These are phyloP conservation scores for Phalanger gymnotis DNA, from an alignment of 2,797 vertebrate genomes.

Conservation along the genomic window DNA sequence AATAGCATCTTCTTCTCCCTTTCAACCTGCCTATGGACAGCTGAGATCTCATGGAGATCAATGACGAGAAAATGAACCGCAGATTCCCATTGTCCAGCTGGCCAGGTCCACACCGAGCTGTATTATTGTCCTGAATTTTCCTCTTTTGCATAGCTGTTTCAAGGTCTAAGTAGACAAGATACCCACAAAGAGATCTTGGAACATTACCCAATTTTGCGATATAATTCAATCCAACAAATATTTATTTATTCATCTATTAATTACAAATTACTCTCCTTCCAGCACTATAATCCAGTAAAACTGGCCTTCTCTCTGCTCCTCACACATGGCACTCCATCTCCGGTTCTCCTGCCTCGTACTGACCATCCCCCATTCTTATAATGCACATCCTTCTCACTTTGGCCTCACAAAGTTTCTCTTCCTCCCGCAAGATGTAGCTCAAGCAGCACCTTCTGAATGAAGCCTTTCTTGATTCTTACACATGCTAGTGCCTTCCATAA, in stretches of 20 bases:
- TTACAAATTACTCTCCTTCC: background rate
- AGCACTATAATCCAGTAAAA: background rate
- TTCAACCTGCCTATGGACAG: background rate
- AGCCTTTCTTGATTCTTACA: background rate
- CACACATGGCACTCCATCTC: background rate
- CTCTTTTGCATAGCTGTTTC: background rate
- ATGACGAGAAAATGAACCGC: background rate
- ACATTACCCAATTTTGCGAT: background rate
- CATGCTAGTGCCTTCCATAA: background rate
- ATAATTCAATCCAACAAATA: background rate
- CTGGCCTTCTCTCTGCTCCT: background rate
- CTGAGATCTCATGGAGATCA: background rate
- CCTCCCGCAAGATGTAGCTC: background rate
- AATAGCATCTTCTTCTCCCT: fast-evolving
- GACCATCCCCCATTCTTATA: background rate
- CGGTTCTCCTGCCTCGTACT: background rate
- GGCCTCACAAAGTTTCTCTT: background rate
- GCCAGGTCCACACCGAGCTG: background rate
- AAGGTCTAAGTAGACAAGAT: background rate
- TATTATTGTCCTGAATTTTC: background rate
- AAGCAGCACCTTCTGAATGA: background rate
- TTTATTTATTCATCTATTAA: background rate
- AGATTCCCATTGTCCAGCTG: background rate
- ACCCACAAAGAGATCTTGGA: background rate
- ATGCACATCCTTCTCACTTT: background rate